Percentiles rank a stretch among this genome's conserved stretches.
Conservation (phyloP, 2,888 invertebrate species). For the Eulithis testata region DNA sequence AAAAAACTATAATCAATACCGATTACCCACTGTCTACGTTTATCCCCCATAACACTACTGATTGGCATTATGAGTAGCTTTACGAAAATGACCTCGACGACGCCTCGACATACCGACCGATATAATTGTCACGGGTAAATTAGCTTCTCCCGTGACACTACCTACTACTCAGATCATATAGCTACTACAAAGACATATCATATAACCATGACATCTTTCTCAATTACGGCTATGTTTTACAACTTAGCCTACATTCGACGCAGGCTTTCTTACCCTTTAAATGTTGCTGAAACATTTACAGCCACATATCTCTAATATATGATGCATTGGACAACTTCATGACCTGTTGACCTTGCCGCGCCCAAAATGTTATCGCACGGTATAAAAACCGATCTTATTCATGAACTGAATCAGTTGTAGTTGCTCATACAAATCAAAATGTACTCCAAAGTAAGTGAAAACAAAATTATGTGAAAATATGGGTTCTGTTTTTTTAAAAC, state of each 20-base stretch:
- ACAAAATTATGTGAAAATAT: not conserved
- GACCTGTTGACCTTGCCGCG: constrained; percentile 73
- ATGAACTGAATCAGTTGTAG: constrained; percentile 64
- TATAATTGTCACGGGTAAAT: no score
- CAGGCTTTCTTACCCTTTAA: constrained; percentile 12
- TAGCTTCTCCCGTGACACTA: no score
- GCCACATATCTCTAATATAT: constrained; percentile 33
- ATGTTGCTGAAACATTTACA: constrained; percentile 17
- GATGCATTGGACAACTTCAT: constrained; percentile 48
- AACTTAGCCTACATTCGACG: not conserved
- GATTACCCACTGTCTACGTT: no score
- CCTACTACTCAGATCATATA: no score
- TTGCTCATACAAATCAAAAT: constrained; percentile 60
- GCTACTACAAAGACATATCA: no score
- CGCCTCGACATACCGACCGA: no score
- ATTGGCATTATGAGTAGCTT: no score
- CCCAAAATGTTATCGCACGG: constrained; percentile 58
- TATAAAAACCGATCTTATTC: constrained; percentile 64
- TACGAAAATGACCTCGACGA: no score
- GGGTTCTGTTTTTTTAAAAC: no score
- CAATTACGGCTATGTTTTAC: not conserved
- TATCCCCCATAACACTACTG: no score
- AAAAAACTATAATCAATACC: no score
- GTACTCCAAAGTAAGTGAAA: constrained; percentile 73
- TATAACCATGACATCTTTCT: no score